Evolutionary conservation across 30 jellyfish, hydroid and myxozoan species (phyloP).

Genomic region (Calvadosia cruxmelitensis): DNA sequence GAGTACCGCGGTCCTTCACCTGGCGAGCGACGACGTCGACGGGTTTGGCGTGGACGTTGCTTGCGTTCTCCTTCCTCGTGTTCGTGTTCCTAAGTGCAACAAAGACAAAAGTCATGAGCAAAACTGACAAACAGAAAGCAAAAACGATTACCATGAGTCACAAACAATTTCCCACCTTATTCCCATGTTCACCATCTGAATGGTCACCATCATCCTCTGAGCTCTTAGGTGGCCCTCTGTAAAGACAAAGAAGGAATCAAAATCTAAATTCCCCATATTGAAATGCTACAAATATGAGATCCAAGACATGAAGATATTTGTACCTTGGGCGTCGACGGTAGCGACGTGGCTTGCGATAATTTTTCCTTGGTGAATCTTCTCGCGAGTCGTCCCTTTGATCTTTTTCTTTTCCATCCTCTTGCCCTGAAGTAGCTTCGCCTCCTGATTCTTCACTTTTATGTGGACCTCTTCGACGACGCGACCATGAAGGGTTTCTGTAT

Average conservation of each 20-base stretch:
- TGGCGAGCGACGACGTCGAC: not conserved
- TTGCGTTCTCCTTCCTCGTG: not conserved
- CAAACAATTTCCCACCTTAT: no score
- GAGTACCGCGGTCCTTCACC: not conserved
- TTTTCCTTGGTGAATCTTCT: not conserved
- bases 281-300: not conserved
- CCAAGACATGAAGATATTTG: not conserved
- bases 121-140: not conserved
- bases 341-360: slow-evolving; percentile 27
- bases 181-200: slow-evolving; percentile 44
- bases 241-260: not conserved
- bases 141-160: no score
- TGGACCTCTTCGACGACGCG: slow-evolving; percentile 53
- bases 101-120: not conserved
- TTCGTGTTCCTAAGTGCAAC: not conserved
- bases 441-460: slow-evolving; percentile 76
- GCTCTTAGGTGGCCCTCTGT: slow-evolving; percentile 58
- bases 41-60: not conserved
- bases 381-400: slow-evolving; percentile 10
- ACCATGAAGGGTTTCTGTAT: not conserved
- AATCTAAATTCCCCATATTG: not conserved
- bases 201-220: slow-evolving; percentile 50
- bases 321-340: slow-evolving; percentile 37
- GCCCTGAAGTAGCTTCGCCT: slow-evolving; percentile 34
- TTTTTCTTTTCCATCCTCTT: slow-evolving; percentile 22